Evolutionary conservation across 53 echinoderm and acorn worm genomes (phyloP), one percentile per base, ranked within the genome.

Genomic region (Arbacia lixula): DNA sequence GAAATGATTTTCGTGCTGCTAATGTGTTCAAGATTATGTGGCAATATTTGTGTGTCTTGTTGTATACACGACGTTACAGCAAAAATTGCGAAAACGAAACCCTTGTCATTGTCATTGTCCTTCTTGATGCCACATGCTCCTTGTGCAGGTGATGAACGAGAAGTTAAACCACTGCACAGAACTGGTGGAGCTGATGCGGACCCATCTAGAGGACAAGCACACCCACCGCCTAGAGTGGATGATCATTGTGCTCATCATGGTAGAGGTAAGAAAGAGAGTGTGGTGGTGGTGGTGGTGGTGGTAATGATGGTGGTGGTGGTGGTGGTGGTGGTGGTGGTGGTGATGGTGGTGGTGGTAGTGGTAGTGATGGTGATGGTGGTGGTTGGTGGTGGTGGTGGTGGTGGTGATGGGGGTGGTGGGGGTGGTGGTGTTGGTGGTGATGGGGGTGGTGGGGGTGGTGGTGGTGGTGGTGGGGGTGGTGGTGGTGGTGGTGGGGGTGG

Each of bases 151-250:
- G 19, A 91, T 90, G 78, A 96, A 96, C 86, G 93, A 96, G 49
- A 96, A 94, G 72, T 75, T 94, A 40, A 94, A 80, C 50, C 91
- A 96, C 60, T 96, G 97, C 34, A 86, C 93, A 37, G 97, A 96
- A 53, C 85, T 96, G 30, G 89, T 96, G 28, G 93, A 96, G 50
- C 68, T 96, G 29, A 93, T 96, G 90, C 81, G 96, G 46, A 91
- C 85, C 27, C 91, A 93, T 72, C 88, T 96, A 24, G 94, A 84
- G 55, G 96, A 96, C 46, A 87, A 77, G 54, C 96, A 96, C 68
- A 76, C 96, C 2, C 76, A 90, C 14, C 71, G 91, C 27, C 68
- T 96, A 52, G 96, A 96, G 37, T 89, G 88, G 86, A 93, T 96
- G 96, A 96, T 96, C 37, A 96, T 93, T 37, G 38, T 88, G 1